Evolutionary conservation across 2,797 vertebrate genomes (phyloP).

Genomic region (Macropodus opercularis): DNA sequence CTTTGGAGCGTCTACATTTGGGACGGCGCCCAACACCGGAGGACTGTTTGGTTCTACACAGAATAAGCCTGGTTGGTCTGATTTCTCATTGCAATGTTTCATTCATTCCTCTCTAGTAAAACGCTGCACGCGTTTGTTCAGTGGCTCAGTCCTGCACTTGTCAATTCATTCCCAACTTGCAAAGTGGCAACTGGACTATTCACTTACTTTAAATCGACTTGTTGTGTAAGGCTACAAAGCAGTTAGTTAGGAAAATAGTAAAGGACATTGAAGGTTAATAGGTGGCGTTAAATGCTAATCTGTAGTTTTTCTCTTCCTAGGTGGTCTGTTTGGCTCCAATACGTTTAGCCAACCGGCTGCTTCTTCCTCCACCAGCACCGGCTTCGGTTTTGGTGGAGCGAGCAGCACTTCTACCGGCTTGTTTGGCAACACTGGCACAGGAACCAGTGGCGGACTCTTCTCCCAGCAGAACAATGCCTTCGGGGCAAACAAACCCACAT

Average conservation of each 20-base stretch:
- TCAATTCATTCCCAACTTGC: too few species aligned
- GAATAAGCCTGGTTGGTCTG: constrained; percentile 88
- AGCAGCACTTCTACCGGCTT: constrained; percentile 88
- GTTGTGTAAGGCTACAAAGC: too few species aligned
- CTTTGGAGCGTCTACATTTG: constrained; percentile 92
- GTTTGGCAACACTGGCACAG: constrained; percentile 88
- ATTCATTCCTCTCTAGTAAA: background rate
- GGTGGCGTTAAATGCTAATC: background rate
- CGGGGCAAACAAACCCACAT: constrained; percentile 87
- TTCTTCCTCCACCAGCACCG: constrained; percentile 89
- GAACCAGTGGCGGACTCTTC: constrained; percentile 90
- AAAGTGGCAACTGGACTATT: too few species aligned
- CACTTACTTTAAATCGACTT: too few species aligned
- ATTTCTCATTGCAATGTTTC: background rate
- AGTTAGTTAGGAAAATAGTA: too few species aligned
- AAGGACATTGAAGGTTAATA: background rate
- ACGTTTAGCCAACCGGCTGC: constrained; percentile 94
- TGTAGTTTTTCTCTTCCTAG: constrained; percentile 60
- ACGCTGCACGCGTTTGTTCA: background rate
- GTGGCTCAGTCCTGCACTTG: background rate
- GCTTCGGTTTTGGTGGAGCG: constrained; percentile 91
- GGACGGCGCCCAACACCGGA: constrained; percentile 85
- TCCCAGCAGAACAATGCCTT: constrained; percentile 95
- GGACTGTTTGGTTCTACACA: constrained; percentile 91
- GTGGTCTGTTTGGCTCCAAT: constrained; percentile 90